These are phyloP conservation scores for Tenualosa thibaudeaui DNA, from an alignment of 2,797 vertebrate species.

Conservation along the genomic window DNA sequence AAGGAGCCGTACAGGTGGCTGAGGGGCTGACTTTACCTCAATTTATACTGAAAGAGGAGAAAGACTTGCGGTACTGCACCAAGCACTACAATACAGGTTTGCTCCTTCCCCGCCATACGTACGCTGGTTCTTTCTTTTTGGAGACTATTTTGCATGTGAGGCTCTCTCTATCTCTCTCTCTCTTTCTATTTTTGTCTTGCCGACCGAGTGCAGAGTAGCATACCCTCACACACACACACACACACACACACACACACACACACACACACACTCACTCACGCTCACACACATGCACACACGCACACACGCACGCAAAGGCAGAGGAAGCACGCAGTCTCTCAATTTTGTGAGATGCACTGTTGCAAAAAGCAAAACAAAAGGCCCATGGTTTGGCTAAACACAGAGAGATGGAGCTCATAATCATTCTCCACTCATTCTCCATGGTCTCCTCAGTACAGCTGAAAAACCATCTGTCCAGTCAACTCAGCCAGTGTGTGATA, in stretches of 20 bases:
- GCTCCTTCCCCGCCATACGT: slow-evolving; percentile 40
- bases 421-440: slow-evolving; percentile 47
- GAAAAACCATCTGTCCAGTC: slow-evolving; percentile 56
- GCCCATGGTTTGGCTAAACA: not conserved
- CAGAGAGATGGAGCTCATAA: slow-evolving; percentile 23
- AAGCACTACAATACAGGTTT: slow-evolving; percentile 98
- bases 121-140: slow-evolving; percentile 23
- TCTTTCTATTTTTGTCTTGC: slow-evolving; percentile 33
- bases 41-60: slow-evolving; percentile 97
- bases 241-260: not conserved
- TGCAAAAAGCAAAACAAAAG: slow-evolving; percentile 10
- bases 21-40: slow-evolving; percentile 94
- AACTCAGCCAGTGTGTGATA: slow-evolving; percentile 45
- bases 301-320: slow-evolving; percentile 19
- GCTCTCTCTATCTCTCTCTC: slow-evolving; percentile 23
- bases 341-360: slow-evolving; percentile 21
- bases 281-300: not conserved
- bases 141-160: slow-evolving; percentile 34
- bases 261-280: not conserved
- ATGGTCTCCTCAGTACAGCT: slow-evolving; percentile 46
- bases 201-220: slow-evolving; percentile 31
- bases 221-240: not conserved
- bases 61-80: slow-evolving; percentile 96
- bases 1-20: slow-evolving; percentile 94
- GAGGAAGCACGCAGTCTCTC: slow-evolving; percentile 24